Evolutionary conservation across 2,888 invertebrate species (phyloP).

Genomic region (Exocentrus adspersus): DNA sequence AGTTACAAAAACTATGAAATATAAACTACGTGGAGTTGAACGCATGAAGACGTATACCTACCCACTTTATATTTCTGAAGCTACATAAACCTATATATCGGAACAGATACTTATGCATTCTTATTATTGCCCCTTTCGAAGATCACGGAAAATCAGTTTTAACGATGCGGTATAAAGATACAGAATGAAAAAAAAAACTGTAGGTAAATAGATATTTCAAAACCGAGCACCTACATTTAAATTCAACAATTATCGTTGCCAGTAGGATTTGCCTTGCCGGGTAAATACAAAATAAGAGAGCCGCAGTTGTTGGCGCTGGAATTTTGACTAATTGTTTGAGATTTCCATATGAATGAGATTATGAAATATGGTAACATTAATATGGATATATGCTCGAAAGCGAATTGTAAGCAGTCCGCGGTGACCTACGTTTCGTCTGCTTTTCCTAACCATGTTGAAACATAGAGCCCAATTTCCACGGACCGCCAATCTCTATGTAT

Average conservation of each 20-base stretch:
- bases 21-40: too few species aligned
- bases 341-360: conserved; percentile 87
- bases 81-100: too few species aligned
- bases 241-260: conserved; percentile 13
- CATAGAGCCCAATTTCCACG: conserved; percentile 27
- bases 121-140: too few species aligned
- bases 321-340: conserved; percentile 70
- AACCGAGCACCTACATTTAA: background rate
- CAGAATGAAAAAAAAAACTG: too few species aligned
- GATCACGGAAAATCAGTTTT: too few species aligned
- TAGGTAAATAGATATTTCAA: too few species aligned
- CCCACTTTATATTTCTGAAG: too few species aligned
- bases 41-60: too few species aligned
- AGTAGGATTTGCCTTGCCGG: conserved; percentile 18
- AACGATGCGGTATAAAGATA: too few species aligned
- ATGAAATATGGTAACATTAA: conserved; percentile 83
- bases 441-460: conserved; percentile 34
- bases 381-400: conserved; percentile 73
- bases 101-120: too few species aligned
- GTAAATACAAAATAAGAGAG: conserved; percentile 40
- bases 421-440: conserved; percentile 51
- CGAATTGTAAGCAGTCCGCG: conserved; percentile 62
- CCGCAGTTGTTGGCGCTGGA: conserved; percentile 48
- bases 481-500: conserved; percentile 63
- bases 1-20: conserved; percentile 9